These are phyloP conservation scores for Andrena minutula DNA, from an alignment of 2,888 invertebrate genomes.

Conservation along the genomic window DNA sequence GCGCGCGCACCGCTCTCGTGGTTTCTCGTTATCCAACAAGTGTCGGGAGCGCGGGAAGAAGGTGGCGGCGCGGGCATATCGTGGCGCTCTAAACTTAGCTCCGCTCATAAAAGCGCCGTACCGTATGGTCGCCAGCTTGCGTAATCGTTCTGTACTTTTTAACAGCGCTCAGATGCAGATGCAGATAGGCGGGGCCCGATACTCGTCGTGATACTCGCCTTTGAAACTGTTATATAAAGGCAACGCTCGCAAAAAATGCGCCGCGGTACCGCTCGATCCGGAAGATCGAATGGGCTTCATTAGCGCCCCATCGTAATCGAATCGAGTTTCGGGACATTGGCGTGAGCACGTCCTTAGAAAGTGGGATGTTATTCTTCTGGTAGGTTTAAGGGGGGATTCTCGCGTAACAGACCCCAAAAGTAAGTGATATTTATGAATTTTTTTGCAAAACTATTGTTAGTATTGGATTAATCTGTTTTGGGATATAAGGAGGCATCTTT, in stretches of 20 bases:
- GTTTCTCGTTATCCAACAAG: constrained; percentile 75
- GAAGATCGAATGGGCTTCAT: not conserved
- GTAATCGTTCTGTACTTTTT: constrained; percentile 72
- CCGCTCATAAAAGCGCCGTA: constrained; percentile 66
- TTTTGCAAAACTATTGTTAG: no score
- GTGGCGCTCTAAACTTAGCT: constrained; percentile 76
- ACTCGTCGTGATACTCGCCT: constrained; percentile 31
- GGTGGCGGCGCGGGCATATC: constrained; percentile 61
- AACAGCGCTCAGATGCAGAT: constrained; percentile 62
- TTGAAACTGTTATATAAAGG: constrained; percentile 38
- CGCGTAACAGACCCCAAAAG: no score
- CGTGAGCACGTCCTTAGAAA: no score
- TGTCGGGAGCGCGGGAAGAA: constrained; percentile 69
- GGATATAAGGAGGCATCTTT: no score
- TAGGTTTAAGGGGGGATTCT: no score
- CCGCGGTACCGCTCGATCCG: not conserved
- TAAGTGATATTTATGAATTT: no score
- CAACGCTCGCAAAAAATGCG: not conserved
- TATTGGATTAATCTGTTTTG: no score
- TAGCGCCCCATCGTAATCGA: not conserved
- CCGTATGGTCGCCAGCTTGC: constrained; percentile 61
- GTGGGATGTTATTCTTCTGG: no score
- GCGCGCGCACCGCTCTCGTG: constrained; percentile 42
- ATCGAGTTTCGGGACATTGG: not conserved
- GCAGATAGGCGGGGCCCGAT: constrained; percentile 62